Evolutionary conservation across 2,888 invertebrate species (phyloP).

Genomic region (Eucera pruinosa): DNA sequence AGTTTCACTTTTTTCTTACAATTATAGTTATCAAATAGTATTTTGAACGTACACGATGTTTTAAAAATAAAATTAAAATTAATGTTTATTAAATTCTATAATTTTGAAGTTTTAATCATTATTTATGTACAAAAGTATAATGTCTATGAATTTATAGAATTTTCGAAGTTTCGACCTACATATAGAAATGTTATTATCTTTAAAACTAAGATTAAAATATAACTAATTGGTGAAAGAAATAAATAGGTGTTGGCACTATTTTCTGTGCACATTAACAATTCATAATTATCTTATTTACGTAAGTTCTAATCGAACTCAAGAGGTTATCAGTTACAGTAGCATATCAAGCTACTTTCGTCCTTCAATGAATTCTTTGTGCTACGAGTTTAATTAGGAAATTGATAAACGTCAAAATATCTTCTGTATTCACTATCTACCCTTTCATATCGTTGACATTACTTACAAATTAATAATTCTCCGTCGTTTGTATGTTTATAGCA

Average conservation of each 20-base stretch:
- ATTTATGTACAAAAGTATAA: too few relatives aligned
- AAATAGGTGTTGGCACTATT: too few relatives aligned
- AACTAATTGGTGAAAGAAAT: too few relatives aligned
- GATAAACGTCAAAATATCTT: neutral
- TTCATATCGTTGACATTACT: neutral
- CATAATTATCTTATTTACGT: neutral
- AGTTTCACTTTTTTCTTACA: neutral
- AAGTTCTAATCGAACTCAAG: neutral
- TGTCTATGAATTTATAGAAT: too few relatives aligned
- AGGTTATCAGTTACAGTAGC: slow-evolving; percentile 42
- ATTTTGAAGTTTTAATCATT: neutral
- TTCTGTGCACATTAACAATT: neutral
- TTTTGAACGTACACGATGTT: neutral
- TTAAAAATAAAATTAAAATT: neutral
- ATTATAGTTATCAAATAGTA: neutral
- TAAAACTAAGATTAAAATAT: too few relatives aligned
- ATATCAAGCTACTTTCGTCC: slow-evolving; percentile 20
- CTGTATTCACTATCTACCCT: neutral
- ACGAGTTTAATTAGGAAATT: neutral
- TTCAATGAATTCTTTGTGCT: slow-evolving; percentile 26
- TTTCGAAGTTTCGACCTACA: too few relatives aligned
- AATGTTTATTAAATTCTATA: neutral
- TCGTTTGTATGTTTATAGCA: too few relatives aligned
- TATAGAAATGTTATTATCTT: too few relatives aligned
- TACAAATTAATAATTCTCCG: neutral